Evolutionary conservation across 2,888 invertebrate genomes (phyloP).

Genomic region (Anagyrus pseudococci): DNA sequence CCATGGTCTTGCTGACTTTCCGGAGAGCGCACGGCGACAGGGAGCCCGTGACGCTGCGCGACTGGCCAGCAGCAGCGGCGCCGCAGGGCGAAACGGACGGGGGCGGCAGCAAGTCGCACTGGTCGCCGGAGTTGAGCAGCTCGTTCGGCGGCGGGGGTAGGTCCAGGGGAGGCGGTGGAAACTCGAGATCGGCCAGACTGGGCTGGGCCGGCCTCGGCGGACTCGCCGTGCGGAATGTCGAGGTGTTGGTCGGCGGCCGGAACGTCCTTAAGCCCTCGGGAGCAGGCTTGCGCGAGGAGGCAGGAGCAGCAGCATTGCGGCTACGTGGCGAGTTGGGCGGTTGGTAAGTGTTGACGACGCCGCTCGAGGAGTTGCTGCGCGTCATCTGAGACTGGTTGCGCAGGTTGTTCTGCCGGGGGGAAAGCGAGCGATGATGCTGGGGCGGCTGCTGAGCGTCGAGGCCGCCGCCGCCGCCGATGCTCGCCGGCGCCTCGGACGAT

Average conservation of each 20-base stretch:
- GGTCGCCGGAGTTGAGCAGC: constrained; percentile 44
- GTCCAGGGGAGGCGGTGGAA: constrained; percentile 85
- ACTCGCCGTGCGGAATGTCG: constrained; percentile 68
- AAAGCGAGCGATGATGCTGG: constrained; percentile 67
- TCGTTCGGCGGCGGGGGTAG: constrained; percentile 74
- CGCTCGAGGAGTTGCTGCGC: constrained; percentile 86
- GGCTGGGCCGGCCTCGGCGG: constrained; percentile 77
- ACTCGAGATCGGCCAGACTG: constrained; percentile 81
- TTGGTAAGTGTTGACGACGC: constrained; percentile 67
- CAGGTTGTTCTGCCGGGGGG: constrained; percentile 65
- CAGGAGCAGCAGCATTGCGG: constrained; percentile 40
- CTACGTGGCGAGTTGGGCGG: constrained; percentile 69
- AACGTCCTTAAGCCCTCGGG: constrained; percentile 61
- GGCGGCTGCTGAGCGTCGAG: constrained; percentile 46
- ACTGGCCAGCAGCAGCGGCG: too few species aligned
- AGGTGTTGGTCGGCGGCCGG: constrained; percentile 46
- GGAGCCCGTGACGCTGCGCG: constrained; percentile 25
- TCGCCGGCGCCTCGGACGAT: constrained; percentile 38
- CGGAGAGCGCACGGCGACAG: constrained; percentile 45
- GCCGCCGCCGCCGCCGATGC: constrained; percentile 38
- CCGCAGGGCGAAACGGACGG: constrained; percentile 43
- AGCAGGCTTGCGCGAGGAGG: constrained; percentile 39
- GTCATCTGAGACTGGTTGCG: constrained; percentile 77
- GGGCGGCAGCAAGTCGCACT: constrained; percentile 45
- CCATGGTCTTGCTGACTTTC: constrained; percentile 51